These are phyloP conservation scores for Saxidomus purpurata DNA, from an alignment of 1,140 invertebrate genomes.

Conservation along the genomic window DNA sequence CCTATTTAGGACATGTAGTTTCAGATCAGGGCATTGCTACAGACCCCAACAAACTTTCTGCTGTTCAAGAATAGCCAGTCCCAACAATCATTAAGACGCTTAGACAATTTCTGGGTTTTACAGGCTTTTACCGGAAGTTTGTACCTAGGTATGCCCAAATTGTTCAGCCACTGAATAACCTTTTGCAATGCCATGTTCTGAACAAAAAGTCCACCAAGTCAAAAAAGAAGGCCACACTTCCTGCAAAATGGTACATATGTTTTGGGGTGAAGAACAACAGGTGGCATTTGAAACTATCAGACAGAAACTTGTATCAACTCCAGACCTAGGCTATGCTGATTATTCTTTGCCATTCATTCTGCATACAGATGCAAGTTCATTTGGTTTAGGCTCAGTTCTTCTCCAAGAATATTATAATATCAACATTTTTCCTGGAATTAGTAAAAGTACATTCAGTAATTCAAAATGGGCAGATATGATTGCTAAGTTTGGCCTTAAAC, in stretches of 20 bases:
- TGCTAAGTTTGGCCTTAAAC: too few relatives aligned
- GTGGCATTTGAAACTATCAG: constrained; percentile 71
- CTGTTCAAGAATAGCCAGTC: not conserved
- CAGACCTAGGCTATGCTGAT: not conserved
- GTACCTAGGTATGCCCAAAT: not conserved
- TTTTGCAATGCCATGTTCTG: not conserved
- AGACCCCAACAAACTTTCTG: not conserved
- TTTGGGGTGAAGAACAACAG: not conserved
- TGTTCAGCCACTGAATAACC: not conserved
- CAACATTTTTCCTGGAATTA: too few relatives aligned
- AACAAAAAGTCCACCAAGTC: not conserved
- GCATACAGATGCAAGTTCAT: not conserved
- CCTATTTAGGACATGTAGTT: not conserved
- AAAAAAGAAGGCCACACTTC: not conserved
- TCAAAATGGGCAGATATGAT: too few relatives aligned
- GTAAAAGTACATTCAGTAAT: too few relatives aligned
- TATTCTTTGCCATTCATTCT: not conserved
- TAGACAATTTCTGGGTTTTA: not conserved
- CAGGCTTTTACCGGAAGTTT: not conserved
- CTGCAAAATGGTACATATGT: not conserved
- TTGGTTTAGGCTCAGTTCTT: not conserved
- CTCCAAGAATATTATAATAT: not conserved
- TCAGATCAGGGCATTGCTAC: constrained; percentile 3
- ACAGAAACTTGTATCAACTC: constrained; percentile 8
- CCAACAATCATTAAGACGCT: not conserved